Evolutionary conservation across 2,888 invertebrate genomes (phyloP).

Genomic region (Apamea sordens): DNA sequence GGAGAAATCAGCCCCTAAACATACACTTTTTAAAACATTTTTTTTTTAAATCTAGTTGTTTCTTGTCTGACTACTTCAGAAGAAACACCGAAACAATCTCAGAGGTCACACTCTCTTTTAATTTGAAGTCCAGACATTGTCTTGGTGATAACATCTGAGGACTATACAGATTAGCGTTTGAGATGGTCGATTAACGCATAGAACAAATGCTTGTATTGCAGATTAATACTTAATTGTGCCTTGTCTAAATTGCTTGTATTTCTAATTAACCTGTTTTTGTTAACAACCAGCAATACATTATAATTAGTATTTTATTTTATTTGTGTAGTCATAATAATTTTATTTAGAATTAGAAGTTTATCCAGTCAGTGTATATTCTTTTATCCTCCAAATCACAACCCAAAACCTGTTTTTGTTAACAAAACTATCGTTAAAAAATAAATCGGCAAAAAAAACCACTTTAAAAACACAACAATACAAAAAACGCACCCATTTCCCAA

Average conservation of each 20-base stretch:
- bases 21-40: neutral
- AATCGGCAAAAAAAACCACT: neutral
- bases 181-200: neutral
- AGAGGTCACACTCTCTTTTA: neutral
- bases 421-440: neutral
- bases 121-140: neutral
- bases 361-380: too few species aligned
- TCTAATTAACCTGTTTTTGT: too few species aligned
- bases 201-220: neutral
- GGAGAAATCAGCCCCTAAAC: too few species aligned
- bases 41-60: neutral
- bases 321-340: too few species aligned
- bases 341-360: too few species aligned
- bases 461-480: neutral
- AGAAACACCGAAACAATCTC: too few species aligned
- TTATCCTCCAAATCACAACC: too few species aligned
- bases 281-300: too few species aligned
- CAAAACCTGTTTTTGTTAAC: neutral
- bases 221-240: neutral
- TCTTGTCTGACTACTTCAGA: neutral
- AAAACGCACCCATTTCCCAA: slow-evolving; percentile 6
- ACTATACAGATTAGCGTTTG: neutral
- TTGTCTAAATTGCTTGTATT: neutral
- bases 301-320: too few species aligned
- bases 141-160: neutral